Base-by-base conservation (phyloP, 2,113 vertebrate species). In the Saimiri boliviensis region DNA sequence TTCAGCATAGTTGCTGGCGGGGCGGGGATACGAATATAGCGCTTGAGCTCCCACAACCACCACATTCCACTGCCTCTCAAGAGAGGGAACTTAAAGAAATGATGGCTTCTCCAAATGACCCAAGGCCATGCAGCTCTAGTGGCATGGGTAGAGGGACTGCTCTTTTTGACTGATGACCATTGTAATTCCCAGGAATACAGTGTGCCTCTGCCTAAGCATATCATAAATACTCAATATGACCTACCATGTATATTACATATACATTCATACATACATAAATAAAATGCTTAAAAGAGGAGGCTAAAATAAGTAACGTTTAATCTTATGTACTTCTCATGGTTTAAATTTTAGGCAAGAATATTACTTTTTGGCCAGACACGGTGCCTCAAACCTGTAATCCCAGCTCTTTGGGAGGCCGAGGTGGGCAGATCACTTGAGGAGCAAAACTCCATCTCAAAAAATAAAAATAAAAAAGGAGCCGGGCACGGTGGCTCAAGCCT, bases 231-330 rank as follows among this genome's bases (percentile, higher is more conserved):
- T 68, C 92, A 86, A 45, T 70, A 54, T 30, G 77, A 90, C 30
- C 85, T 82, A 37, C 3, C 49, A 66, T 76, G 23, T 52, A 27
- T 86, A 79, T 40, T 68, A 40, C 54, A 77, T 40, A 81, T 4
- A 86, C 11, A 70, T 35, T 30, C 17, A 58, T 37, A 42, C 19
- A 45, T 9, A 95, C 45, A 63, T 60, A 86, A 54, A 52, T 52
- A 87, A 84, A 91, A 88, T 76, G 47, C 63, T 56, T 66, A 45
- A 73, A 82, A 92, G 27, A 76, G 73, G 47, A 73, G 14, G 32
- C 79, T 93, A 79, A 79, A 93, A 89, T 80, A 30, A 93, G 42
- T 20, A 19, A 68, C 25, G n/a, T 89, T 27, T 60, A 94, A 84
- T 73, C 71, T 77, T 54, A 89, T 25, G 21, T 66, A 68, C 47